Conservation (phyloP, 2,888 invertebrate genomes). For the Ceraclea dissimilis region DNA sequence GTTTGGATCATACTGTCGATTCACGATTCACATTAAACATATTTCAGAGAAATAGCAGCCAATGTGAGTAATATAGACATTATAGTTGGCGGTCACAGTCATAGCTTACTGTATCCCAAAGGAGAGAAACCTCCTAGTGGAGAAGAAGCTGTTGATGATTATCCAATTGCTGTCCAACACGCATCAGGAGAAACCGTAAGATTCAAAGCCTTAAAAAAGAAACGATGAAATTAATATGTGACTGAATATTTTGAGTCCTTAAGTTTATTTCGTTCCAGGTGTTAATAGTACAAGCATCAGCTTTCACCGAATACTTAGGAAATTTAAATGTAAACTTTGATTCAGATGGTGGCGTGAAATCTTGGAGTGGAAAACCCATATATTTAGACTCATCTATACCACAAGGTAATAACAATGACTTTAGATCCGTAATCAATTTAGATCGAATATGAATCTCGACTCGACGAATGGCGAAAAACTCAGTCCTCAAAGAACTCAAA, state of each 20-base stretch:
- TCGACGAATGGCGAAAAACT: too few species aligned
- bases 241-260: too few species aligned
- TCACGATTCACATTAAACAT: neutral
- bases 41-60: constrained; percentile 50
- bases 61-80: constrained; percentile 63
- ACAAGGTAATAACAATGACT: constrained; percentile 61
- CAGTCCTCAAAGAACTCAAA: too few species aligned
- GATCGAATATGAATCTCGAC: too few species aligned
- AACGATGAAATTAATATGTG: too few species aligned
- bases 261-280: constrained; percentile 41
- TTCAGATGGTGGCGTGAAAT: constrained; percentile 52
- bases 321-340: constrained; percentile 66
- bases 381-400: constrained; percentile 54
- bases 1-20: too few species aligned
- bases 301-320: constrained; percentile 71
- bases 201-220: too few species aligned
- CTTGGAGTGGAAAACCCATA: constrained; percentile 68
- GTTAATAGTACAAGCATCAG: constrained; percentile 64
- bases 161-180: constrained; percentile 59
- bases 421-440: too few species aligned
- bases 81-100: constrained; percentile 81
- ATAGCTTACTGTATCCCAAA: constrained; percentile 63
- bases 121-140: constrained; percentile 49
- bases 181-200: constrained; percentile 42
- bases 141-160: constrained; percentile 47